Evolutionary conservation across 92 coral and sea anemone genomes (phyloP).

Genomic region (Palythoa caribaeorum): DNA sequence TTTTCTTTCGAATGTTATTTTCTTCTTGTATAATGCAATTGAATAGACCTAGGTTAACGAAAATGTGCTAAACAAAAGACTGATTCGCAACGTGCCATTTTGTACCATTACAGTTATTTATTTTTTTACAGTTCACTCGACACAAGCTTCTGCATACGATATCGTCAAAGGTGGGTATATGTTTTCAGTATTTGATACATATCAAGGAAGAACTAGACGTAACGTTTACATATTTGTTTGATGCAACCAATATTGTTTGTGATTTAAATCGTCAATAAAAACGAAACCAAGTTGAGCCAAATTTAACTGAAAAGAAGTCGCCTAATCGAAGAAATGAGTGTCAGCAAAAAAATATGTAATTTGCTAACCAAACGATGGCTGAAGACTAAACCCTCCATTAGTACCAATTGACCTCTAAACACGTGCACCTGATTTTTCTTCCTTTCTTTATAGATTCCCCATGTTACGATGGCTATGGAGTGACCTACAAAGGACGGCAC

Average conservation of each 20-base stretch:
- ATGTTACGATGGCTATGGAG: slow-evolving; percentile 82
- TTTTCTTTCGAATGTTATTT: too few relatives aligned
- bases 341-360: too few relatives aligned
- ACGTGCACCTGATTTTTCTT: background rate
- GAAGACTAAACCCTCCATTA: background rate
- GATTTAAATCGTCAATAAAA: too few relatives aligned
- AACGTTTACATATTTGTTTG: too few relatives aligned
- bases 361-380: background rate
- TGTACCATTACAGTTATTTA: background rate
- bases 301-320: too few relatives aligned
- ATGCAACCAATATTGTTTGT: too few relatives aligned
- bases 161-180: background rate
- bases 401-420: background rate
- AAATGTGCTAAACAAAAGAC: background rate
- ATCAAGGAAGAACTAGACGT: background rate
- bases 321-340: too few relatives aligned
- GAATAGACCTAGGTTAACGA: too few relatives aligned
- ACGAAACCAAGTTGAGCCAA: too few relatives aligned
- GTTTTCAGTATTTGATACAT: background rate
- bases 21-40: too few relatives aligned
- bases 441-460: slow-evolving; percentile 45
- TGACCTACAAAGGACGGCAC: slow-evolving; percentile 72
- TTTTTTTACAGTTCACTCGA: background rate
- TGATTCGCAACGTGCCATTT: background rate
- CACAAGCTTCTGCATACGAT: background rate